A percentile compares a stretch with the other conserved stretches of the same genome.
These are phyloP conservation scores for Podabrus alpinus DNA, from an alignment of 2,888 invertebrate genomes.

Conservation along the genomic window DNA sequence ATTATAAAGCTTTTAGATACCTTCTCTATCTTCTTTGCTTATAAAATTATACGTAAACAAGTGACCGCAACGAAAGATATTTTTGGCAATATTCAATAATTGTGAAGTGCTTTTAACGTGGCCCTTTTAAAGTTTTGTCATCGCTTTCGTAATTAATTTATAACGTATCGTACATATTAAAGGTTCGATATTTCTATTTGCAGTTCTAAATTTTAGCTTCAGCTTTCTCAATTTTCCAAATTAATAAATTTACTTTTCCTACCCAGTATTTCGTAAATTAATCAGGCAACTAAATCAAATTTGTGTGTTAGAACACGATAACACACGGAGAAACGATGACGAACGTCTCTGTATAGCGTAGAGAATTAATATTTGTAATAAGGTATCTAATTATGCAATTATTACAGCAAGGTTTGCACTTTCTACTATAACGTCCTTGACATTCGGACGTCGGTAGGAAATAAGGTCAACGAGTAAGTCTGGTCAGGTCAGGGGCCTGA, in stretches of 20 bases:
- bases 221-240: constrained; percentile 12
- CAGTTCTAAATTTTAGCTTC: constrained; percentile 18
- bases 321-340: background rate
- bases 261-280: constrained; percentile 18
- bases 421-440: constrained; percentile 35
- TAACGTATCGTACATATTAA: constrained; percentile 19
- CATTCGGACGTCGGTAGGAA: constrained; percentile 34
- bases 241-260: constrained; percentile 24
- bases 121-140: constrained; percentile 30
- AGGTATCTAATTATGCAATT: constrained; percentile 10
- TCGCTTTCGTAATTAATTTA: constrained; percentile 32
- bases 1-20: constrained; percentile 26
- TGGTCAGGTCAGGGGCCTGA: constrained; percentile 51
- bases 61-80: background rate
- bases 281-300: constrained; percentile 8
- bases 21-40: constrained; percentile 7
- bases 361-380: background rate
- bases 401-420: constrained; percentile 24
- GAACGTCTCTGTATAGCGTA: background rate
- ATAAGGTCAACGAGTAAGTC: constrained; percentile 52
- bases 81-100: background rate
- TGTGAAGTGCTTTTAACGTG: background rate
- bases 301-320: background rate
- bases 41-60: constrained; percentile 3
- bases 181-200: constrained; percentile 22